phyloP scores from a whole-genome alignment of 1,140 invertebrate genomes.

The Leguminivora glycinivorella region DNA sequence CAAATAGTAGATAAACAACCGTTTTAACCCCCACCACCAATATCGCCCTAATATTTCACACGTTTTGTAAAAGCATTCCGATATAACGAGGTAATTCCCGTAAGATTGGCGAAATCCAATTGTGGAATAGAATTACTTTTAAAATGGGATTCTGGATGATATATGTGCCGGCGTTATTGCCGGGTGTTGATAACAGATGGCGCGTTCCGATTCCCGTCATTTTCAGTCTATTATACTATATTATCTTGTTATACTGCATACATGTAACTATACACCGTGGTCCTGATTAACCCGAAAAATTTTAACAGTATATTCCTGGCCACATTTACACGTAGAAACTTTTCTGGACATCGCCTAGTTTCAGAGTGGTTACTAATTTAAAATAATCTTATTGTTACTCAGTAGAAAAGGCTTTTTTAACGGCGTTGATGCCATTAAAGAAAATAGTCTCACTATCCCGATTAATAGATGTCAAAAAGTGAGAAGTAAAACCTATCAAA shows the following conservation, averaged over 20 bases:
- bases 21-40: neutral
- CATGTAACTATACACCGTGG: too few relatives aligned
- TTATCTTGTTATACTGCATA: neutral
- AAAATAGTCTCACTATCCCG: too few relatives aligned
- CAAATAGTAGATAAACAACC: neutral
- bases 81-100: conserved; percentile 13
- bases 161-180: conserved; percentile 9
- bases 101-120: conserved; percentile 21
- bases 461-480: too few relatives aligned
- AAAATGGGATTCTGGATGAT: conserved; percentile 21
- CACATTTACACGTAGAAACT: too few relatives aligned
- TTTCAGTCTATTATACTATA: neutral
- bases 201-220: neutral
- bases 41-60: neutral
- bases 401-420: too few relatives aligned
- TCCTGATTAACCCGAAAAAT: too few relatives aligned
- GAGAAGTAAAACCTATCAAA: too few relatives aligned
- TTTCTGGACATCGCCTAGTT: too few relatives aligned
- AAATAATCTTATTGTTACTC: too few relatives aligned
- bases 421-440: too few relatives aligned
- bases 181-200: conserved; percentile 9
- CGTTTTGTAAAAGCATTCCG: neutral
- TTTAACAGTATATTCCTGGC: too few relatives aligned
- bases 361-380: too few relatives aligned
- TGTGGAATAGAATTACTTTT: conserved; percentile 16